phyloP scores from a whole-genome alignment of 1,140 invertebrate genomes.

The Bombus affinis region DNA sequence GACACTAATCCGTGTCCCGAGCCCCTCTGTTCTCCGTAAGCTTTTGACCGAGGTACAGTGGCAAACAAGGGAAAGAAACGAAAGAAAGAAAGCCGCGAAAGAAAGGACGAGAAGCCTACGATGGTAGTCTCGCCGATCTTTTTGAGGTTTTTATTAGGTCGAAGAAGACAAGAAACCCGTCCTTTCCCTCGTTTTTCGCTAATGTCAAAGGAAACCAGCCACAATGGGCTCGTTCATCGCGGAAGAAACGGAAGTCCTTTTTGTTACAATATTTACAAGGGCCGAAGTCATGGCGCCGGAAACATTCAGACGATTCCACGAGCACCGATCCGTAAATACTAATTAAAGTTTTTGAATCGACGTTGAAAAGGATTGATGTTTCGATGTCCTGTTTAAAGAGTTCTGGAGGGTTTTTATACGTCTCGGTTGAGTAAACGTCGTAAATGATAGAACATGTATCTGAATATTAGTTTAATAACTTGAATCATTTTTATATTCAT shows the following conservation, averaged over 20 bases:
- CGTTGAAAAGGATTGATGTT: background rate
- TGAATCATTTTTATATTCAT: too few species aligned
- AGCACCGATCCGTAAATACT: background rate
- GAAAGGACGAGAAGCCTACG: slow-evolving; percentile 41
- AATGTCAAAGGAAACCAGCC: slow-evolving; percentile 26
- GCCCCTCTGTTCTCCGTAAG: background rate
- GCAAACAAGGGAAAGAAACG: slow-evolving; percentile 34
- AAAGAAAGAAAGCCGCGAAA: slow-evolving; percentile 32
- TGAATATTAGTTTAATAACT: background rate
- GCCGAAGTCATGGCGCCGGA: background rate
- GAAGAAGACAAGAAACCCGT: slow-evolving; percentile 27
- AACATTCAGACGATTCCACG: background rate
- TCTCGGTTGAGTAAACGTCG: background rate
- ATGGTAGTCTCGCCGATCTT: slow-evolving; percentile 20
- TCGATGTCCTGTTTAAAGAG: background rate
- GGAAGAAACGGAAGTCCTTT: slow-evolving; percentile 3
- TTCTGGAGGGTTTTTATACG: background rate
- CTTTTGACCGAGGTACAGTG: slow-evolving; percentile 37
- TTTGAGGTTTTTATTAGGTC: slow-evolving; percentile 44
- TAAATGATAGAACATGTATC: too few species aligned
- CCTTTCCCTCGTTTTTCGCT: slow-evolving; percentile 1
- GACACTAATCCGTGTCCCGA: slow-evolving; percentile 35
- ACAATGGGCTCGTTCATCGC: slow-evolving; percentile 16
- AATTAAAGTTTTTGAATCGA: slow-evolving; percentile 6
- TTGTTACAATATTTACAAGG: slow-evolving; percentile 25